These are phyloP conservation scores for Drosophila bifasciata DNA, from an alignment of 1,140 invertebrate genomes.

Conservation along the genomic window DNA sequence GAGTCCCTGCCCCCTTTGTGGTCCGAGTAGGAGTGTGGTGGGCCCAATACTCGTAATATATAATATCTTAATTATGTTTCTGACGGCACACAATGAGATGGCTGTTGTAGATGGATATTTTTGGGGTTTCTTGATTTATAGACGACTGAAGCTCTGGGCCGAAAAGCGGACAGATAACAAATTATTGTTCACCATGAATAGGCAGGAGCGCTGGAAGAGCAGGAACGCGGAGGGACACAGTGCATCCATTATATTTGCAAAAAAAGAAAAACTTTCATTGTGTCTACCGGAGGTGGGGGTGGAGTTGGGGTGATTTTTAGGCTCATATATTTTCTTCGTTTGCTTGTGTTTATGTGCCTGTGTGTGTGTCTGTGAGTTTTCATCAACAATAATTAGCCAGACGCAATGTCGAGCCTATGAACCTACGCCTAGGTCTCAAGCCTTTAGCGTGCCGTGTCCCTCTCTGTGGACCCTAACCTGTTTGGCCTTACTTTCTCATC, in stretches of 20 bases:
- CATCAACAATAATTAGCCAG: conserved; percentile 78
- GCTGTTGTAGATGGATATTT: conserved; percentile 40
- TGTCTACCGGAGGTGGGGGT: conserved; percentile 32
- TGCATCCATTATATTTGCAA: conserved; percentile 42
- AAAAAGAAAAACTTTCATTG: conserved; percentile 53
- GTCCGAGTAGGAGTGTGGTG: conserved; percentile 7
- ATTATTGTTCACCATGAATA: conserved; percentile 67
- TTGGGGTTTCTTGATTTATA: conserved; percentile 68
- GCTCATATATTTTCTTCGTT: conserved; percentile 57
- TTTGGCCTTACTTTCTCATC: conserved; percentile 26
- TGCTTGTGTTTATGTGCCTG: conserved; percentile 17
- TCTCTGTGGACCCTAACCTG: not conserved
- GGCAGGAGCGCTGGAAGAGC: conserved; percentile 19
- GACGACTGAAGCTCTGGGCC: conserved; percentile 32
- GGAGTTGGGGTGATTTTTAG: not conserved
- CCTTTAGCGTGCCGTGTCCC: conserved; percentile 32
- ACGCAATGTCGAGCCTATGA: conserved; percentile 35
- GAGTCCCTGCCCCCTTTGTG: conserved; percentile 22
- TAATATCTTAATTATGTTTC: conserved; percentile 72
- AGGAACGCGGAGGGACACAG: conserved; percentile 8
- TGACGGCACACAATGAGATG: conserved; percentile 27
- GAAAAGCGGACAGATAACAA: conserved; percentile 59
- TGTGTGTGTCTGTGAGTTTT: conserved; percentile 49
- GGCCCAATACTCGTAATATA: conserved; percentile 32
- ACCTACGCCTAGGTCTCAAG: conserved; percentile 11